Conservation (phyloP, 2,113 vertebrate genomes). For the Panthera tigris region DNA sequence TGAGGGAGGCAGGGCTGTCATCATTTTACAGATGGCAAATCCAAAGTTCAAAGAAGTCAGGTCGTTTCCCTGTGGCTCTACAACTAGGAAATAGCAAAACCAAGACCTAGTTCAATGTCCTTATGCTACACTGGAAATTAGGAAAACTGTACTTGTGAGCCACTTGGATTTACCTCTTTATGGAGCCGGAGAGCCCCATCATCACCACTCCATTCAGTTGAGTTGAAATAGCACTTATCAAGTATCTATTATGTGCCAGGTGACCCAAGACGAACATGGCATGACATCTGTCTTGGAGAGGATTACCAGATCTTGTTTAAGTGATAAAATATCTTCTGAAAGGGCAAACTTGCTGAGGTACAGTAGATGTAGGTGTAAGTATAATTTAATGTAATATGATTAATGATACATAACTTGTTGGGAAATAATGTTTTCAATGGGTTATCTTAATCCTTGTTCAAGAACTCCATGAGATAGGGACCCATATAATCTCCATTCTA, state of each 20-base stretch:
- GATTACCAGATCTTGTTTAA: neutral
- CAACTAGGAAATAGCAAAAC: neutral
- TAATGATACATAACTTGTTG: neutral
- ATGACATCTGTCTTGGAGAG: neutral
- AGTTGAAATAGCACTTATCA: neutral
- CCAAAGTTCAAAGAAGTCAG: conserved; percentile 19
- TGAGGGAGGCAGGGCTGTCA: neutral
- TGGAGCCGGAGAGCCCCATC: neutral
- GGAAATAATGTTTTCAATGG: neutral
- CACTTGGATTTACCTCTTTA: neutral
- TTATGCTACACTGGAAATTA: neutral
- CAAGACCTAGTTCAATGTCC: neutral
- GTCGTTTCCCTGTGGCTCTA: conserved; percentile 10
- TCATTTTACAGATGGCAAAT: conserved; percentile 18
- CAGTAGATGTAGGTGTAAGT: neutral
- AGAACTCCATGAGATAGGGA: neutral
- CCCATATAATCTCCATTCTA: neutral
- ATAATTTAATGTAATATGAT: neutral
- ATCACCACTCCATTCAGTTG: neutral
- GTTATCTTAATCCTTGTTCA: neutral
- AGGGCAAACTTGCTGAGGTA: neutral
- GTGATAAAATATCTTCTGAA: neutral
- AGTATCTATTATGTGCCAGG: neutral
- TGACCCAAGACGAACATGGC: neutral
- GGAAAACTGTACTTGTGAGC: neutral